Evolutionary conservation across 2,113 vertebrate genomes (phyloP), one percentile per base, ranked within the genome.

Genomic region (Pterocles burchelli): DNA sequence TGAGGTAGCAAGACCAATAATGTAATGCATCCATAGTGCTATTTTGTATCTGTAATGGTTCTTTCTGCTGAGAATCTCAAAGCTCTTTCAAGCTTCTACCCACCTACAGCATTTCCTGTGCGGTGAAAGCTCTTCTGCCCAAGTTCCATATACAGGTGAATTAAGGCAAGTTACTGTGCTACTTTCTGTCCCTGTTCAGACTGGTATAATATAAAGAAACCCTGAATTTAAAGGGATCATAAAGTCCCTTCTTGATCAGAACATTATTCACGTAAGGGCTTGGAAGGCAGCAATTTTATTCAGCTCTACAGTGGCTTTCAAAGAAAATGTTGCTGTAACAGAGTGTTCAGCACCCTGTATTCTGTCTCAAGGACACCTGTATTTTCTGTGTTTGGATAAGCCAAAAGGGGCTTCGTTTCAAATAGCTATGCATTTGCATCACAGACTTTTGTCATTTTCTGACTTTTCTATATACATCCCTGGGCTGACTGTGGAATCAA

Each of bases 351-450:
- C 6, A 7, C 38, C 57, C 63, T 46, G 21, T 73, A 12, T 78
- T 71, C 62, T 72, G 0, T 81, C 77, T 85, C 43, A 51, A 52
- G 59, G 63, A 88, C 81, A 85, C 66, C 84, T 96, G 41, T 85
- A 36, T 79, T 89, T 91, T 65, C 58, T 82, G 41, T 86, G 55
- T 81, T 87, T 72, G 54, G 28, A 3, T 52, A 33, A 62, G 52
- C 76, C 58, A 66, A 25, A 86, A 66, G 21, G 51, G 73, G 51
- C 67, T 92, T 82, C 13, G 10, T 92, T 90, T 92, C 83, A 77
- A 90, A 86, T 93, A 84, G 34, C 82, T 88, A 46, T 70, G 57
- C 49, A 54, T 82, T 95, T 93, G 68, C 46, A 88, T 91, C 81
- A 72, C 57, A 91, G 81, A 55, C 34, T 8, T 96, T 71, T 93